Evolutionary conservation across 2,797 vertebrate species (phyloP), one percentile per base, ranked within the genome.

Genomic region (Tympanoctomys barrerae): DNA sequence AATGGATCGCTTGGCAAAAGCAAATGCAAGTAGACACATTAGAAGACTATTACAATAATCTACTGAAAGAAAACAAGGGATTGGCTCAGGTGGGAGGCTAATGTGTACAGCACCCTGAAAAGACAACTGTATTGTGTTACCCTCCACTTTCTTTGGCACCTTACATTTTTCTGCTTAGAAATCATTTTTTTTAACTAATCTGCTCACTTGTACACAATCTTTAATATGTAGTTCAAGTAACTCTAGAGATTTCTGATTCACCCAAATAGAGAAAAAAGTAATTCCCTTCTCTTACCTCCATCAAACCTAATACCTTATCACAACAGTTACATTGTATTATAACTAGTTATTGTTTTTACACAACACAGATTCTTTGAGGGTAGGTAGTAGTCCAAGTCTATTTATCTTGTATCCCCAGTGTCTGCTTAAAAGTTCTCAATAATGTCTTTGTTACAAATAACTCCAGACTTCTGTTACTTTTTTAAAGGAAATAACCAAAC

Each of bases 401-500:
- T 42, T 83, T 62, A 71, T 79, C 39, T 92, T 75, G 13, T 70
- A 80, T 70, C 5, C 36, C 13, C 77, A 59, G 64, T n/a, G 31
- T 75, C 36, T 26, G 5, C n/a, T 90, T 88, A 92, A 62, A 92
- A 39, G 12, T 42, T 77, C 28, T 85, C 78, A 84, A 2, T 52
- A 71, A 57, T 46, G 52, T 83, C 42, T 28, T 59, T 64, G n/a
- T 64, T 84, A 89, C 16, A 80, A 62, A 11, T 57, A 97, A 84
- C n/a, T 81, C 52, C 8, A 90, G 36, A 31, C 18, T 84, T 91
- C 21, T 92, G 42, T 79, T 62, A 81, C 39, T 94, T 92, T 84
- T 49, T 54, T 2, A 70, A 95, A 84, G 33, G 39, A 77, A 77
- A 75, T n/a, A 90, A 94, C 24, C 54, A 68, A 88, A 91, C 49